Base-by-base conservation (phyloP, 2,113 vertebrate species). In the Platanista minor region DNA sequence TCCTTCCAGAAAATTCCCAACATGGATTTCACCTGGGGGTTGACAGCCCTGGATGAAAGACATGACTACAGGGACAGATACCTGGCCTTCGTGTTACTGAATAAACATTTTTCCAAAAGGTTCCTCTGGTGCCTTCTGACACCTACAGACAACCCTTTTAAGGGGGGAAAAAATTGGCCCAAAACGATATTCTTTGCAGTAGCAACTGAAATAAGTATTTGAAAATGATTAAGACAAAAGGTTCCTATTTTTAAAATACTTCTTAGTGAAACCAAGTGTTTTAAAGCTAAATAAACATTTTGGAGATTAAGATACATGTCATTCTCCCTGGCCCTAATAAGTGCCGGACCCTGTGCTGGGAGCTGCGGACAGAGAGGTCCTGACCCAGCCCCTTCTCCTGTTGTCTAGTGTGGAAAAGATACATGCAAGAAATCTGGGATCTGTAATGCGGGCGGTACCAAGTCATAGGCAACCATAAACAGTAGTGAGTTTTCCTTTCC, bases 341-440 rank as follows among this genome's bases (percentile, higher is more conserved):
- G 74, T 8, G 2, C 43, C 2, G 4, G 43, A 18, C 2, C 7
- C 27, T 18, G 78, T 0, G 8, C 10, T 15, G 46, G 72, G 86
- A 74, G 54, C 75, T n/a, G 21, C 39, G 33, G 46, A 15, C 31
- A 31, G 36, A 29, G 52, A 10, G 25, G 41, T 7, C 29, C 29
- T 15, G 0, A 13, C 18, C 0, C 11, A 3, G 59, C 4, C 43
- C 20, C 43, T 27, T 46, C 29, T 6, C 33, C 59, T 25, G 31
- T 25, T 3, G 2, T 39, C 61, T 8, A 15, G 6, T 0, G 7
- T 3, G 41, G 1, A 46, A 61, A 33, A 64, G 54, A 52, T 15
- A 29, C 20, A 13, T 0, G 0, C 25, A 2, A 14, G 46, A 46
- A 20, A 4, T 9, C 1, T 9, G 61, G 7, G 5, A 14, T 27